These are phyloP conservation scores for Drosophila pseudotakahashii DNA, from an alignment of 2,888 invertebrate genomes.

Conservation along the genomic window DNA sequence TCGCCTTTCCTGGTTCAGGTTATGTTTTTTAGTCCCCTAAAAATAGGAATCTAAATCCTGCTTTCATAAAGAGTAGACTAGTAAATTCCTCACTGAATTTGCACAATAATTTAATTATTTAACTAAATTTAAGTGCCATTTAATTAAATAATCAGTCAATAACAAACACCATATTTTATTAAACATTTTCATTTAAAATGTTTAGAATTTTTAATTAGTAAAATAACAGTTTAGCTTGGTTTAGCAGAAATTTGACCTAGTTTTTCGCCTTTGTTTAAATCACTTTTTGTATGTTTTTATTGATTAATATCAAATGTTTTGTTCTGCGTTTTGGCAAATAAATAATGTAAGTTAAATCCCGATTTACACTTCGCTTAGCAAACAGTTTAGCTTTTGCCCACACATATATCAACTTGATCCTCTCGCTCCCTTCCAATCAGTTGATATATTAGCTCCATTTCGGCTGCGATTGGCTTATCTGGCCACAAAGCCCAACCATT, in stretches of 20 bases:
- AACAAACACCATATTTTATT: background rate
- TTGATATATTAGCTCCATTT: constrained; percentile 37
- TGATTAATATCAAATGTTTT: background rate
- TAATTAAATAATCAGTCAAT: background rate
- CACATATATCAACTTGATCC: constrained; percentile 11
- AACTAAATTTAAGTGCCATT: background rate
- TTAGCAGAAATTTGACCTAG: background rate
- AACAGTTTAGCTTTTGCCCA: constrained; percentile 13
- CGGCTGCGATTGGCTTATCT: constrained; percentile 31
- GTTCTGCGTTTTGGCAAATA: background rate
- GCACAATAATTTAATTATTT: background rate
- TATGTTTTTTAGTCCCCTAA: background rate
- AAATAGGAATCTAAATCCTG: background rate
- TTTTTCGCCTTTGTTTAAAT: background rate
- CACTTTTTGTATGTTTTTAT: background rate
- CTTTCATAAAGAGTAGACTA: background rate
- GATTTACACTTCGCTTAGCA: constrained; percentile 11
- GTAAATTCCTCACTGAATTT: background rate
- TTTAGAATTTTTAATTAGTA: background rate
- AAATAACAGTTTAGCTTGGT: background rate
- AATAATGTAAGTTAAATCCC: constrained; percentile 3
- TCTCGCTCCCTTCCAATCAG: constrained; percentile 9
- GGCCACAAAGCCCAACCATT: constrained; percentile 32
- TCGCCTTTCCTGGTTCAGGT: background rate
- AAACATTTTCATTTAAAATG: background rate